Evolutionary conservation across 1,140 invertebrate genomes (phyloP), one percentile per base, ranked within the genome.

Genomic region (Branchinecta lindahli): DNA sequence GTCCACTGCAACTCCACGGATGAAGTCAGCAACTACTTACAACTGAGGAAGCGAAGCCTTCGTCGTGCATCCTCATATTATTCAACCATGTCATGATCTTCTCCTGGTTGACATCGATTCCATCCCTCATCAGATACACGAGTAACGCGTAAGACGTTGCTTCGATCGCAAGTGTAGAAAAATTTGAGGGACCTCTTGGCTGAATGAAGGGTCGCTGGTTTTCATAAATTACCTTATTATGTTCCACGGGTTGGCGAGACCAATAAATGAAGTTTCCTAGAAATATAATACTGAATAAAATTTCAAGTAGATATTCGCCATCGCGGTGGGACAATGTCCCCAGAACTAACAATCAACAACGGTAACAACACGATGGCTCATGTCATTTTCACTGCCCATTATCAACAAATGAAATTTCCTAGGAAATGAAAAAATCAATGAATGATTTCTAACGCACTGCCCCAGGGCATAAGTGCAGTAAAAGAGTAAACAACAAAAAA

Each of bases 71-170:
- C 68, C 84, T 76, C 80, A 85, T 83, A 5, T 80, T 79, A 73
- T 82, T 82, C 6, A 86, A 74, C 84, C 84, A 86, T 66, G 78
- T 75, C 70, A 86, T 84, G 70, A 84, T 83, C 47, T 78, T 76
- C 68, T 82, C 80, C 45, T 78, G 72, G 15, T 75, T 71, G 6
- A 75, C 72, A 10, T 77, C 77, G 33, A 82, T 72, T 3, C 81
- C 81, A 47, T 82, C 80, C 12, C 78, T 73, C 3, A 76, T 74
- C 8, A 82, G 74, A 68, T 83, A 81, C 0, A 81, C 79, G 70
- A 86, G 75, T 4, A 86, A 75, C 6, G 83, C 85, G 75, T 85
- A 85, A 0, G 83, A 79, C 4, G 84, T 85, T 0, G 83, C 78
- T 75, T 85, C 83, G 0, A 85, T 78, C 8, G 80, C 81, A 12